Base-by-base conservation (phyloP, 2,888 invertebrate genomes). In the Brachypterus glaber region DNA sequence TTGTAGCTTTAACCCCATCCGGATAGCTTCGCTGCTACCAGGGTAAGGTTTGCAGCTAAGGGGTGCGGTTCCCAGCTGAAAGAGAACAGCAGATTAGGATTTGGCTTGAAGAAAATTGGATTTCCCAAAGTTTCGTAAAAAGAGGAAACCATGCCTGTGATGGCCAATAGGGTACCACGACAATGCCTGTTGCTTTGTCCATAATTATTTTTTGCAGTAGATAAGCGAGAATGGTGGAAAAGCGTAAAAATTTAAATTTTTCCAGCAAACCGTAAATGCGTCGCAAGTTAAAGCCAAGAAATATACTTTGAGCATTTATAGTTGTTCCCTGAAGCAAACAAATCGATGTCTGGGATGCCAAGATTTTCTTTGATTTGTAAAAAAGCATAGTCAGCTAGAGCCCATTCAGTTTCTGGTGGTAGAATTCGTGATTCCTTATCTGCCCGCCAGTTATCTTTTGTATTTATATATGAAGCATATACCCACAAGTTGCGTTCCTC, bases 201-300 rank as follows among this genome's bases (percentile, higher is more conserved):
- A 3, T 25, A 3, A 24, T 29, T 9, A 36, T 31, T 32, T 40
- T 40, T 13, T 36, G 31, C 16, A 41, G 13, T 21, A 17, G 14
- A 39, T 42, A 9, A 42, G 14, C 11, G 29, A 17, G 34, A 39
- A 42, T 9, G 41, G 38, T 17, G 41, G 39, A 30, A 42, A 42
- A 7, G 33, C 42, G 31, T 42, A 42, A 30, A 39, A 42, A 11
- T 25, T 12, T 5, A 33, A n/a, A n/a, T n/a, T n/a, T n/a, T n/a
- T n/a, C n/a, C n/a, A n/a, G n/a, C n/a, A n/a, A n/a, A n/a, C n/a
- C n/a, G n/a, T n/a, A n/a, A n/a, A n/a, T n/a, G n/a, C n/a, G n/a
- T n/a, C n/a, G n/a, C n/a, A n/a, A n/a, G 14, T 8, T 32, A 21
- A 8, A n/a, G 3, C 36, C 36, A 37, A 9, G 40, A 40, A 26